A percentile compares a stretch with the other conserved stretches of the same genome.
phyloP scores from a whole-genome alignment of 2,797 vertebrate species.

The Sebastes kiyomatsui region DNA sequence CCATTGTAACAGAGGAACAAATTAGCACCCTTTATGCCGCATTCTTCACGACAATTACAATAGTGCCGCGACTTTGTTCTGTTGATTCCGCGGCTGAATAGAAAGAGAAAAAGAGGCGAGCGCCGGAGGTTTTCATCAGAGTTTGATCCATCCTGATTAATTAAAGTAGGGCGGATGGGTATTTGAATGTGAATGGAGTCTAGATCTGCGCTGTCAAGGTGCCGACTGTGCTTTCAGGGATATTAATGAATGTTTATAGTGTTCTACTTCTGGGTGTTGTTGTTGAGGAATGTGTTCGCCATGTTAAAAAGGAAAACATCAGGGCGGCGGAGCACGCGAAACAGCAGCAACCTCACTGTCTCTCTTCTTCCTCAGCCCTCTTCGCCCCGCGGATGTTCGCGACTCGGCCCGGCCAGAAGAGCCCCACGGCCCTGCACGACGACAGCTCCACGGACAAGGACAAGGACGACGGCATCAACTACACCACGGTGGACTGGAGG shows the following conservation, averaged over 20 bases:
- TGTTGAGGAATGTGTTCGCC: background rate
- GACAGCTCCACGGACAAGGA: conserved; percentile 82
- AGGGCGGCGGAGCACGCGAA: background rate
- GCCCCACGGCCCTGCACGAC: conserved; percentile 88
- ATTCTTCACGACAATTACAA: conserved; percentile 41
- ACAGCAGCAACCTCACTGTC: background rate
- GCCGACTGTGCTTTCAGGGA: background rate
- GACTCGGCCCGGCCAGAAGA: conserved; percentile 93
- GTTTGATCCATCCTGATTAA: conserved; percentile 41
- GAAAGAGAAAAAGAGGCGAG: conserved; percentile 14
- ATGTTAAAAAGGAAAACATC: conserved; percentile 3
- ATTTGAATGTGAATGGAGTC: conserved; percentile 38
- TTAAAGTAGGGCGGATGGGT: conserved; percentile 13
- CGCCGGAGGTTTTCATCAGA: conserved; percentile 9
- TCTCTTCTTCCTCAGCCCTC: conserved; percentile 82
- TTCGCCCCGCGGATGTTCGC: conserved; percentile 91
- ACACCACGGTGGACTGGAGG: conserved; percentile 97
- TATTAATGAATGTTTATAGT: conserved; percentile 17
- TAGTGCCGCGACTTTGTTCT: conserved; percentile 13
- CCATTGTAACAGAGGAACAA: conserved; percentile 45
- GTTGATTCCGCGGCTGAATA: conserved; percentile 17
- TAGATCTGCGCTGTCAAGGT: conserved; percentile 2
- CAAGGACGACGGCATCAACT: conserved; percentile 89
- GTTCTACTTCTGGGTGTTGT: background rate
- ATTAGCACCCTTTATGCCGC: conserved; percentile 34